Percentiles rank a stretch among this genome's conserved stretches.
phyloP scores from a whole-genome alignment of 2,113 vertebrate genomes.

The Cottus gobio region DNA sequence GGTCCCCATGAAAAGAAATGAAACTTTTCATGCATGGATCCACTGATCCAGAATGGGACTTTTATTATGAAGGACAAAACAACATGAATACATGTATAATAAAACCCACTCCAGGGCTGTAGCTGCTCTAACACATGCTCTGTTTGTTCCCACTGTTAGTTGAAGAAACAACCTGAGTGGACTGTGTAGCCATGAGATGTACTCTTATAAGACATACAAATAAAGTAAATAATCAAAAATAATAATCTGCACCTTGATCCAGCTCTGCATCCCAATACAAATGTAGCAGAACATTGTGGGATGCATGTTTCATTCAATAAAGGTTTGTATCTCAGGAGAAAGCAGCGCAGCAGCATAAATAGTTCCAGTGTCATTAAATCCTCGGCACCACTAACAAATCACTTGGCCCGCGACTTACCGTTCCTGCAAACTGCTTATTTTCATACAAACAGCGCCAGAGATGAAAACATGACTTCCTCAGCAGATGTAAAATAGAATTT shows the following conservation, averaged over 20 bases:
- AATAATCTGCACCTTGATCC: background rate
- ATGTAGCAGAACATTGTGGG: background rate
- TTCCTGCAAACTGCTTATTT: background rate
- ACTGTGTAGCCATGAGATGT: no score
- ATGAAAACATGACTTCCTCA: background rate
- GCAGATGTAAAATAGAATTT: background rate
- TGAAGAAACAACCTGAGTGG: no score
- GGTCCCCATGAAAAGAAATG: slow-evolving; percentile 16
- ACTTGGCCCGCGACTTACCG: no score
- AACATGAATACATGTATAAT: background rate
- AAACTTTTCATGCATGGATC: slow-evolving; percentile 29
- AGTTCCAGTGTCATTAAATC: no score
- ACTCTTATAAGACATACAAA: background rate
- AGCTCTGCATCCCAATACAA: background rate
- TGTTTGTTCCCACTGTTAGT: background rate
- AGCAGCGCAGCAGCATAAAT: no score
- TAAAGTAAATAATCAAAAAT: no score
- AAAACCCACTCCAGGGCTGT: background rate
- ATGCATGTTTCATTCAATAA: background rate
- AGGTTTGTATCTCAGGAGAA: background rate
- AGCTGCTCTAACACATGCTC: background rate
- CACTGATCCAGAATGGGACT: slow-evolving; percentile 9
- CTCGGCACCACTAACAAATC: no score
- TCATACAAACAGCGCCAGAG: background rate
- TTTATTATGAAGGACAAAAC: slow-evolving; percentile 19